A percentile compares a stretch with the other conserved stretches of the same genome.
These are phyloP conservation scores for Drosophila tropicalis DNA, from an alignment of 1,140 invertebrate species.

Conservation along the genomic window DNA sequence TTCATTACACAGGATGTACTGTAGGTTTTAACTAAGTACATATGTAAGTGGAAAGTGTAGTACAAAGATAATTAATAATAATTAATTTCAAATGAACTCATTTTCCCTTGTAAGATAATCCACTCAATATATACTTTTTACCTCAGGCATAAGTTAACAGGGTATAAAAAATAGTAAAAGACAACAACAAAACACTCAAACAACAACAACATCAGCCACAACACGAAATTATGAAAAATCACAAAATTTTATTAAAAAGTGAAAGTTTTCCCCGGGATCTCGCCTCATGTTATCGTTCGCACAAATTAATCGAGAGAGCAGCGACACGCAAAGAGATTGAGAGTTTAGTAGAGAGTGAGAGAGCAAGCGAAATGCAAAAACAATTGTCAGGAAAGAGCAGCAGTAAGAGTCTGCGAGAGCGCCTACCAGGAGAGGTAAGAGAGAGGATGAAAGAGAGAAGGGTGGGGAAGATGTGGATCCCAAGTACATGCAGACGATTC, in stretches of 20 bases:
- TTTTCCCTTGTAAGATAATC: not conserved
- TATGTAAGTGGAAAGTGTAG: too few species aligned
- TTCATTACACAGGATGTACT: not conserved
- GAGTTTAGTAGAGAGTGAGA: not conserved
- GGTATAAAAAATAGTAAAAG: constrained; percentile 19
- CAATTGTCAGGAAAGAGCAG: constrained; percentile 21
- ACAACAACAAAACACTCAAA: constrained; percentile 39
- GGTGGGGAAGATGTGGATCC: not conserved
- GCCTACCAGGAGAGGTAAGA: too few species aligned
- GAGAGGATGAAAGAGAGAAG: not conserved
- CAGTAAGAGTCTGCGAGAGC: not conserved
- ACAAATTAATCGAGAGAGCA: constrained; percentile 64
- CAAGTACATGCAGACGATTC: constrained; percentile 1
- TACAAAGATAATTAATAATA: too few species aligned
- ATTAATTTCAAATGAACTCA: too few species aligned
- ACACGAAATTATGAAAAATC: constrained; percentile 73
- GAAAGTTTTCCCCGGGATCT: constrained; percentile 63
- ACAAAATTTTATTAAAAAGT: constrained; percentile 76
- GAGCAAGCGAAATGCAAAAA: constrained; percentile 14
- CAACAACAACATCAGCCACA: constrained; percentile 20
- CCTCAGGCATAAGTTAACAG: not conserved
- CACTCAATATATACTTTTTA: not conserved
- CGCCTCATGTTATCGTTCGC: constrained; percentile 51
- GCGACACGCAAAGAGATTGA: constrained; percentile 8
- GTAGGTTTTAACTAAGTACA: too few species aligned